Percentiles rank a stretch among this genome's conserved stretches.
These are phyloP conservation scores for Ginglymostoma cirratum DNA, from an alignment of 2,113 vertebrate species.

Conservation along the genomic window DNA sequence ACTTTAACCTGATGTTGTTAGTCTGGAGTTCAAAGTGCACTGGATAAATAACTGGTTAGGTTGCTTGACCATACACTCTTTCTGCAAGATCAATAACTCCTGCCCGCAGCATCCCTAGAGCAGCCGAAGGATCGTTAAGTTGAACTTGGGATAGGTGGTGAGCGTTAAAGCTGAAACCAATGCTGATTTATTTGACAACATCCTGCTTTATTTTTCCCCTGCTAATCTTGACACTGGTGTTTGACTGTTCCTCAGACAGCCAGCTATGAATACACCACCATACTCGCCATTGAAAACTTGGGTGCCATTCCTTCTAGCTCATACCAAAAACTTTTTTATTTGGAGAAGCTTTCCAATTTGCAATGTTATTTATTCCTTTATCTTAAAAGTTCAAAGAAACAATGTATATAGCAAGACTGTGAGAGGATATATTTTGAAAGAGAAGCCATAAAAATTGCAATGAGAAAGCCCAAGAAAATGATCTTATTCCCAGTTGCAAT, in stretches of 20 bases:
- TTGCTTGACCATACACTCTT: background rate
- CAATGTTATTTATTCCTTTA: background rate
- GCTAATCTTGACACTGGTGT: background rate
- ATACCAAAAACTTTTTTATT: background rate
- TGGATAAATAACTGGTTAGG: background rate
- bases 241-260: background rate
- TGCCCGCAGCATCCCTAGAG: background rate
- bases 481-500: background rate
- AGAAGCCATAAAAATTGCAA: background rate
- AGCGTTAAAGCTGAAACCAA: background rate
- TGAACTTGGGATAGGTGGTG: background rate
- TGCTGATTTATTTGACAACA: conserved; percentile 2
- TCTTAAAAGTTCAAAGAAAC: background rate
- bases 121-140: background rate
- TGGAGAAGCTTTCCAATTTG: background rate
- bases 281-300: too few species aligned
- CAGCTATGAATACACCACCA: background rate
- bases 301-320: background rate
- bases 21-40: background rate
- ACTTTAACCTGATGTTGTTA: background rate
- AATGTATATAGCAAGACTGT: background rate
- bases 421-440: background rate
- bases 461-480: background rate
- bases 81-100: background rate
- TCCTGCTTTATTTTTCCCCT: background rate